These are phyloP conservation scores for Arizona elegans DNA, from an alignment of 2,113 vertebrate genomes.

Conservation along the genomic window DNA sequence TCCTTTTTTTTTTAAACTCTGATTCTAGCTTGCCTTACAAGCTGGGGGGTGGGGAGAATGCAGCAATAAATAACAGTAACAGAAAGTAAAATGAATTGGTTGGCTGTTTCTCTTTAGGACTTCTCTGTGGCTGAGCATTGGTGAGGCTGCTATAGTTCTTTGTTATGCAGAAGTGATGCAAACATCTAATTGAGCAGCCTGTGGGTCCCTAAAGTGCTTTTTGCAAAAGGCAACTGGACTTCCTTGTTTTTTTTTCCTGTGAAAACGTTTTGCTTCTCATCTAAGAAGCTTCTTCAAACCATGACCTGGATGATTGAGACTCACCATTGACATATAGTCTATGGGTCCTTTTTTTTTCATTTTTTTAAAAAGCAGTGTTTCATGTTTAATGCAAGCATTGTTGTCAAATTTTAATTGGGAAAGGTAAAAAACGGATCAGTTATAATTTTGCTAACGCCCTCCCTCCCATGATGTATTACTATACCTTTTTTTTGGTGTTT, in stretches of 20 bases:
- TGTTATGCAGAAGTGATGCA: background rate
- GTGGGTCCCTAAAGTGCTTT: background rate
- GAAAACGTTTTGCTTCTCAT: background rate
- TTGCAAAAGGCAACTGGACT: background rate
- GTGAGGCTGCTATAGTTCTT: background rate
- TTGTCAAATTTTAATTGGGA: background rate
- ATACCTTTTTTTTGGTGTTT: slow-evolving; percentile 20
- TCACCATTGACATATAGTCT: background rate
- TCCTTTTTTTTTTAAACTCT: slow-evolving; percentile 5
- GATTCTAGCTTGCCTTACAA: slow-evolving; percentile 27
- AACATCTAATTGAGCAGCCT: slow-evolving; percentile 33
- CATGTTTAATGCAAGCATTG: background rate
- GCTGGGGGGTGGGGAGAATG: slow-evolving; percentile 33
- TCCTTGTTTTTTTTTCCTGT: background rate
- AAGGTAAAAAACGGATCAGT: slow-evolving; percentile 31
- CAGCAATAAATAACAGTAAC: slow-evolving; percentile 36
- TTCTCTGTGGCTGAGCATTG: background rate
- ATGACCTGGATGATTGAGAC: background rate
- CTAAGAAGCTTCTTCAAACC: background rate
- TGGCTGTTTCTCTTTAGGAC: background rate
- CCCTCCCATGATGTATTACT: slow-evolving; percentile 37
- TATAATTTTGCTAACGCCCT: slow-evolving; percentile 29
- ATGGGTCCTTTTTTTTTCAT: too few species aligned
- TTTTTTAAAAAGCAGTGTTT: slow-evolving; percentile 14
- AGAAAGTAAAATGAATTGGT: background rate